Evolutionary conservation across 1,140 invertebrate genomes (phyloP).

Genomic region (Gryon sp.): DNA sequence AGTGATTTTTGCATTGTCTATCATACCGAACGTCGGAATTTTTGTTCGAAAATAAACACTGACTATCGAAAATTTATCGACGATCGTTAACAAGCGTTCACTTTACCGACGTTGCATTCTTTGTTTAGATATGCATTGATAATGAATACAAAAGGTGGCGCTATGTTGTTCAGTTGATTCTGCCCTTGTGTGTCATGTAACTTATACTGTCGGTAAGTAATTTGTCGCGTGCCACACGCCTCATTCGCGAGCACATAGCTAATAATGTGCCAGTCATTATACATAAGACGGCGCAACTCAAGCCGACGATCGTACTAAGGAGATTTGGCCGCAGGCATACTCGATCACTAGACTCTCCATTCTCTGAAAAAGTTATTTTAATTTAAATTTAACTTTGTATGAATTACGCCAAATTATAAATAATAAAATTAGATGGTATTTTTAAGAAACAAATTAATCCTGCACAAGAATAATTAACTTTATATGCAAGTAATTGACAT

Average conservation of each 20-base stretch:
- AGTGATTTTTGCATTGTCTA: conserved; percentile 17
- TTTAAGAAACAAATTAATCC: no score
- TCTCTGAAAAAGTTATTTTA: conserved; percentile 66
- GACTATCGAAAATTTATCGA: conserved; percentile 38
- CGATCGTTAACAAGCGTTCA: conserved; percentile 5
- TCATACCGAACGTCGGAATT: conserved; percentile 17
- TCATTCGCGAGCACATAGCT: conserved; percentile 85
- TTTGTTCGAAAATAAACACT: background rate
- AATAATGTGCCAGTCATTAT: conserved; percentile 85
- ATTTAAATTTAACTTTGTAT: no score
- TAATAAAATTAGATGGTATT: no score
- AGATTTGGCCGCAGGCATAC: conserved; percentile 89
- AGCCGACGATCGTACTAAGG: conserved; percentile 86
- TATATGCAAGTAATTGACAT: no score
- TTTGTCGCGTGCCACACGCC: conserved; percentile 80
- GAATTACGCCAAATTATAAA: no score
- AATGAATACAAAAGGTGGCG: conserved; percentile 26
- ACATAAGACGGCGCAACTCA: conserved; percentile 84
- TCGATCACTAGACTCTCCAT: conserved; percentile 78
- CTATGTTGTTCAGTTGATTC: conserved; percentile 82
- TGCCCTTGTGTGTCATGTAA: conserved; percentile 86
- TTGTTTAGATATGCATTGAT: conserved; percentile 28
- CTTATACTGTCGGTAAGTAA: conserved; percentile 81
- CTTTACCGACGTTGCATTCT: conserved; percentile 37
- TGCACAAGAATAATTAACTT: no score